phyloP scores from a whole-genome alignment of 1,140 invertebrate species.

The Neodiprion fabricii region DNA sequence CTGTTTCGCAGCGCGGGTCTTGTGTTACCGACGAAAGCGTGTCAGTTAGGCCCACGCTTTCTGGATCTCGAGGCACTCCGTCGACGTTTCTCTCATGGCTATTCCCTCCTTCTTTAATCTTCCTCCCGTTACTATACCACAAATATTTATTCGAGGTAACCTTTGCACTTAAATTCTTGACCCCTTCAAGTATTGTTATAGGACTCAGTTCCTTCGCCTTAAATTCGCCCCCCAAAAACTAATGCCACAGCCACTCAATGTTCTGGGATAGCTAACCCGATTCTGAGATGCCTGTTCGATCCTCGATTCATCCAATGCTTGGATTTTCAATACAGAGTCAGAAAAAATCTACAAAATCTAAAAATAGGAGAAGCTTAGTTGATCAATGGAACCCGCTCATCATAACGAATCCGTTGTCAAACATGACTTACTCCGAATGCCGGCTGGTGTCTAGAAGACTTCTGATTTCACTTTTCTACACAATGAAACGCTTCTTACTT shows the following conservation, averaged over 20 bases:
- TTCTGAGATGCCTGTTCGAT: no score
- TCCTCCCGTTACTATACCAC: background rate
- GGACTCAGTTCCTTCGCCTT: background rate
- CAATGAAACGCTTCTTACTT: no score
- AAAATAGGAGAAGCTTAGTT: no score
- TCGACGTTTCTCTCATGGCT: background rate
- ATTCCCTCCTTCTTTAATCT: background rate
- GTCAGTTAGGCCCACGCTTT: background rate
- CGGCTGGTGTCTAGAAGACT: no score
- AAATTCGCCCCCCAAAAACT: background rate
- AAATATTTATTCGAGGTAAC: background rate
- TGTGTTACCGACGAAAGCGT: slow-evolving; percentile 3
- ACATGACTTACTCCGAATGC: no score
- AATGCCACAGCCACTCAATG: background rate
- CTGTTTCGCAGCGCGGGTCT: slow-evolving; percentile 35
- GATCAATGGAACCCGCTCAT: no score
- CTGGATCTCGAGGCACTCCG: background rate
- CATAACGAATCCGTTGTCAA: no score
- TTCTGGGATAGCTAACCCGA: no score
- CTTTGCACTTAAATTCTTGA: background rate
- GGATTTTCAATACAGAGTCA: no score
- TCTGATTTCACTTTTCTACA: no score
- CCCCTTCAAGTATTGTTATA: background rate
- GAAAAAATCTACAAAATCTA: no score
- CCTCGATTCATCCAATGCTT: no score